Conservation (phyloP, 2,113 vertebrate genomes). For the Balaeniceps rex region DNA sequence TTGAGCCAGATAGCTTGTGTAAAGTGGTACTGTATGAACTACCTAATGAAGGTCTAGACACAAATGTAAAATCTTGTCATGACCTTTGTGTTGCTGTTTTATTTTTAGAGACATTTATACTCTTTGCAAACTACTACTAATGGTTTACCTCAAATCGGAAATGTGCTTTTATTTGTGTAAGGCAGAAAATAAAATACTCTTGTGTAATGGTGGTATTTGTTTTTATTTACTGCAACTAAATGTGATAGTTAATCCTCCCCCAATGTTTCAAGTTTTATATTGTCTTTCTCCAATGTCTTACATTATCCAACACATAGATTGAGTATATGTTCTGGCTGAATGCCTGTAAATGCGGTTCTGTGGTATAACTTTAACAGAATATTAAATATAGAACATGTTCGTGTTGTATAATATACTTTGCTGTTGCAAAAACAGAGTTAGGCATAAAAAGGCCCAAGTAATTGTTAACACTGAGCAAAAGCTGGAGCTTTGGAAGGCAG, state of each 20-base stretch:
- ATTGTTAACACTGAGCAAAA: background rate
- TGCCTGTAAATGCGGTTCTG: background rate
- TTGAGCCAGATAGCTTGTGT: background rate
- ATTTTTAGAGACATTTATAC: slow-evolving; percentile 51
- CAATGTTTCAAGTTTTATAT: background rate
- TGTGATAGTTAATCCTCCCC: background rate
- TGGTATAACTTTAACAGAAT: background rate
- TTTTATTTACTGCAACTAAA: background rate
- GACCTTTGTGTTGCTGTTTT: background rate
- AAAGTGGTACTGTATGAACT: slow-evolving; percentile 50
- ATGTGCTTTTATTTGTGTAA: slow-evolving; percentile 54
- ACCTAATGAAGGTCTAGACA: slow-evolving; percentile 41
- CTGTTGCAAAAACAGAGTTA: background rate
- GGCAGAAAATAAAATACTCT: slow-evolving; percentile 71
- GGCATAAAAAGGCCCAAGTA: background rate
- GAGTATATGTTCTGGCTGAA: background rate
- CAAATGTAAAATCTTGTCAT: background rate
- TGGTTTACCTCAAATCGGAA: slow-evolving; percentile 68
- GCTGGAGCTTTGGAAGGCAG: background rate
- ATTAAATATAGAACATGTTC: background rate
- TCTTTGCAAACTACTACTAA: slow-evolving; percentile 65
- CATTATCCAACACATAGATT: background rate
- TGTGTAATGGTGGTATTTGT: background rate
- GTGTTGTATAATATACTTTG: background rate
- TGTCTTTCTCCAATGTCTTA: background rate